These are phyloP conservation scores for Acrocephalus scirpaceus DNA, from an alignment of 2,797 vertebrate genomes.

Conservation along the genomic window DNA sequence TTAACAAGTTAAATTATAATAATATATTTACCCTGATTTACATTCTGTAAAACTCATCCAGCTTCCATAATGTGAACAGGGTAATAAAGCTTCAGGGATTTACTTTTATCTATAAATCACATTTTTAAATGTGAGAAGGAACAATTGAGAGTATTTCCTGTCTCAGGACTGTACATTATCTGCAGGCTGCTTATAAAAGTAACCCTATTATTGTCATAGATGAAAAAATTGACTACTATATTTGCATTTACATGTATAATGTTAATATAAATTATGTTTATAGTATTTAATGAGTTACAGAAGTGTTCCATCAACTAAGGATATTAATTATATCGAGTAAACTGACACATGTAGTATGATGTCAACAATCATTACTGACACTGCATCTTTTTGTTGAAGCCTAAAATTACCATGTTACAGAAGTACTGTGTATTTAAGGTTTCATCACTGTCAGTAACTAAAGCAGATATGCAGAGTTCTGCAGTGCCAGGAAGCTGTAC, in stretches of 20 bases:
- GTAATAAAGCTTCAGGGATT: neutral
- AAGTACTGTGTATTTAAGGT: neutral
- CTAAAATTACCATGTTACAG: neutral
- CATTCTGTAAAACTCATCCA: neutral
- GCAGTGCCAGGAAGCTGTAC: neutral
- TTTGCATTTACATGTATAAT: conserved; percentile 22
- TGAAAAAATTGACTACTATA: neutral
- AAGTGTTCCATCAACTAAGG: neutral
- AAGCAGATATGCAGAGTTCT: neutral
- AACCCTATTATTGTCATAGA: neutral
- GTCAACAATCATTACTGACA: neutral
- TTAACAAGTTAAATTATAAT: conserved; percentile 56
- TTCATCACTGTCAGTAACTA: neutral
- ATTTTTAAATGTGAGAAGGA: conserved; percentile 40
- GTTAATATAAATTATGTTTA: neutral
- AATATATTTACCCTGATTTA: conserved; percentile 16
- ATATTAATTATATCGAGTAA: neutral
- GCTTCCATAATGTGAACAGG: neutral
- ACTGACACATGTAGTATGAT: neutral
- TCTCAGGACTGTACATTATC: neutral
- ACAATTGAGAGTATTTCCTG: neutral
- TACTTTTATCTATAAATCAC: conserved; percentile 48
- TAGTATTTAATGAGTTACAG: conserved; percentile 39
- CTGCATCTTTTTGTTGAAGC: neutral
- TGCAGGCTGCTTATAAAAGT: conserved; percentile 15